Percentiles rank a stretch among this genome's conserved stretches.
Conservation (phyloP, 2,888 invertebrate genomes). For the Drosophila meridionalis region DNA sequence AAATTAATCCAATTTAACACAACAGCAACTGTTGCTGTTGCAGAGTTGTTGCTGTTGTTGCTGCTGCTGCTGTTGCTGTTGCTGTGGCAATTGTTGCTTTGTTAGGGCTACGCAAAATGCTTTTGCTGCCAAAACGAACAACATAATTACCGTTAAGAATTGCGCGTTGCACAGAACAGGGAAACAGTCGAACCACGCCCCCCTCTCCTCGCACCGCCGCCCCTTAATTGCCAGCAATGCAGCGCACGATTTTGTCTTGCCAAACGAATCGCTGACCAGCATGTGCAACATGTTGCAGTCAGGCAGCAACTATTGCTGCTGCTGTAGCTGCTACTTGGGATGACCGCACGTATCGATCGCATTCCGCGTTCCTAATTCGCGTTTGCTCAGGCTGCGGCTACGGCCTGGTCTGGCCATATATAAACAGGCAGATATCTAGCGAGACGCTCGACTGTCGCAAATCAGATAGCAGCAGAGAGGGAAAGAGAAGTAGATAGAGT, state of each 20-base stretch:
- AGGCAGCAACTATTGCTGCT: conserved; percentile 15
- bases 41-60: background rate
- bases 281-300: conserved; percentile 74
- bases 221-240: conserved; percentile 77
- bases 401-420: conserved; percentile 69
- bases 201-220: conserved; percentile 5
- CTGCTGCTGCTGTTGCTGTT: background rate
- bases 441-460: conserved; percentile 74
- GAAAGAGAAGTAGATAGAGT: conserved; percentile 4
- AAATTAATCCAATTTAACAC: conserved; percentile 80
- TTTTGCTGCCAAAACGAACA: conserved; percentile 80
- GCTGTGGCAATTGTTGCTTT: conserved; percentile 18
- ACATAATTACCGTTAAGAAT: conserved; percentile 82
- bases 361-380: conserved; percentile 81
- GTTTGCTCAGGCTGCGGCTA: conserved; percentile 53
- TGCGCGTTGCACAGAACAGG: conserved; percentile 54
- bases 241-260: conserved; percentile 62
- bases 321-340: conserved; percentile 49
- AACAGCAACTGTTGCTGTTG: conserved; percentile 32
- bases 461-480: conserved; percentile 65
- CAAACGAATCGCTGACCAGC: conserved; percentile 80
- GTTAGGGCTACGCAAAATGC: conserved; percentile 79
- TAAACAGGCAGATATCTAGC: conserved; percentile 62
- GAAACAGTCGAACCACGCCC: conserved; percentile 17
- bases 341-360: conserved; percentile 82